phyloP scores from a whole-genome alignment of 2,797 vertebrate species.

The Echiichthys vipera region DNA sequence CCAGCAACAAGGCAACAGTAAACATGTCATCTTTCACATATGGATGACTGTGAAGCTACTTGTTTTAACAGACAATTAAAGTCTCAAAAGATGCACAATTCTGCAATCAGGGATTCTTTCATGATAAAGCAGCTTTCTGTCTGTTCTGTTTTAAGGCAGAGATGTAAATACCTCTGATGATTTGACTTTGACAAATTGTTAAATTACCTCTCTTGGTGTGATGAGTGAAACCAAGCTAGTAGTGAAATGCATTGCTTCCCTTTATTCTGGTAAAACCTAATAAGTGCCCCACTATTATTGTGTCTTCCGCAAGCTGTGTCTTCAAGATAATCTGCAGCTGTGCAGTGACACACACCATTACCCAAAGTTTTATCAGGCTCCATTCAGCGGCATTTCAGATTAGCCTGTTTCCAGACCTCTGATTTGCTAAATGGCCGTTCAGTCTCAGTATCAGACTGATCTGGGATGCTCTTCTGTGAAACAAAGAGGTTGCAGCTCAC shows the following conservation, averaged over 20 bases:
- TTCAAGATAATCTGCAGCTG: neutral
- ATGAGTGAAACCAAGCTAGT: neutral
- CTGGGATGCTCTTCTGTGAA: neutral
- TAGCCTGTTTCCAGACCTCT: slow-evolving; percentile 14
- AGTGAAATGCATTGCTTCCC: neutral
- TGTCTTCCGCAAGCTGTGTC: neutral
- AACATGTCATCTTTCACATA: neutral
- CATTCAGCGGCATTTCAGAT: slow-evolving; percentile 2
- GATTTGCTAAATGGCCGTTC: slow-evolving; percentile 2
- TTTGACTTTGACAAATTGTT: neutral
- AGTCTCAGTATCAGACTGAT: neutral
- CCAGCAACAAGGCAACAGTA: neutral
- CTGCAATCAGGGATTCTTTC: neutral
- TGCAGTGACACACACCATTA: slow-evolving; percentile 7
- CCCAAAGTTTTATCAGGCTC: slow-evolving; percentile 9
- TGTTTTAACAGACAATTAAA: neutral
- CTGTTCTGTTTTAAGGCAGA: neutral
- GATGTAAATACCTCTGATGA: neutral
- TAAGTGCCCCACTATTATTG: neutral
- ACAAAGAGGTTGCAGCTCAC: slow-evolving; percentile 8
- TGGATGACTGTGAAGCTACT: neutral
- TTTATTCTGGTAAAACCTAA: neutral
- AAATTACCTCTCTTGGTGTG: neutral
- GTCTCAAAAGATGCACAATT: neutral
- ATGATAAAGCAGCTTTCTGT: neutral